Percentiles rank a stretch among this genome's conserved stretches.
Evolutionary conservation across 2,797 vertebrate species (phyloP).

Genomic region (Valencia hispanica): DNA sequence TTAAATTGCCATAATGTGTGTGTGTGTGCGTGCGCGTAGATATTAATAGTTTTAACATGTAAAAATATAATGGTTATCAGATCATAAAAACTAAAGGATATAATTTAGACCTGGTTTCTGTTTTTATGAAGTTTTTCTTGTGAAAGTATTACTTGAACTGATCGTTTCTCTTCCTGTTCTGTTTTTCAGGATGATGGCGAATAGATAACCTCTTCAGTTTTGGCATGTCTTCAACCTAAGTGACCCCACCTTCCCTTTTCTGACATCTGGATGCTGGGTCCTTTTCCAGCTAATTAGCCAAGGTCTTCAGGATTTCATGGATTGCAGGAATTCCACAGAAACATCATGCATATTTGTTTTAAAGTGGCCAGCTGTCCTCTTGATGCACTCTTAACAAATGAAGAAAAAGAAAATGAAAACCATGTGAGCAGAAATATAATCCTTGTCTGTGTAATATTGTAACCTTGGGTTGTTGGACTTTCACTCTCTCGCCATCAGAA

Average conservation of each 20-base stretch:
- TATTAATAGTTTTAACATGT: background rate
- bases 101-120: background rate
- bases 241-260: conserved; percentile 24
- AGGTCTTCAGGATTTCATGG: conserved; percentile 20
- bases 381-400: conserved; percentile 20
- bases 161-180: conserved; percentile 40
- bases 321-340: conserved; percentile 16
- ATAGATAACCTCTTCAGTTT: conserved; percentile 60
- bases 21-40: no score
- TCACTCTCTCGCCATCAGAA: conserved; percentile 24
- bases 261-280: conserved; percentile 4
- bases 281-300: background rate
- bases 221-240: conserved; percentile 36
- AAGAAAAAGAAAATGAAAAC: conserved; percentile 18
- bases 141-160: background rate
- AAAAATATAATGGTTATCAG: background rate
- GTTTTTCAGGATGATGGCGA: conserved; percentile 68
- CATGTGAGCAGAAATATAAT: conserved; percentile 39
- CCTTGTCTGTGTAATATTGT: conserved; percentile 36
- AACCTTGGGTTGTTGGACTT: conserved; percentile 23
- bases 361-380: background rate
- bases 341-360: conserved; percentile 25
- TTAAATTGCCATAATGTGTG: no score
- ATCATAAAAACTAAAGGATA: background rate
- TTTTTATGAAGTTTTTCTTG: no score